Conservation (phyloP, 2,888 invertebrate species). For the Scaptodrosophila latifasciaeformis region DNA sequence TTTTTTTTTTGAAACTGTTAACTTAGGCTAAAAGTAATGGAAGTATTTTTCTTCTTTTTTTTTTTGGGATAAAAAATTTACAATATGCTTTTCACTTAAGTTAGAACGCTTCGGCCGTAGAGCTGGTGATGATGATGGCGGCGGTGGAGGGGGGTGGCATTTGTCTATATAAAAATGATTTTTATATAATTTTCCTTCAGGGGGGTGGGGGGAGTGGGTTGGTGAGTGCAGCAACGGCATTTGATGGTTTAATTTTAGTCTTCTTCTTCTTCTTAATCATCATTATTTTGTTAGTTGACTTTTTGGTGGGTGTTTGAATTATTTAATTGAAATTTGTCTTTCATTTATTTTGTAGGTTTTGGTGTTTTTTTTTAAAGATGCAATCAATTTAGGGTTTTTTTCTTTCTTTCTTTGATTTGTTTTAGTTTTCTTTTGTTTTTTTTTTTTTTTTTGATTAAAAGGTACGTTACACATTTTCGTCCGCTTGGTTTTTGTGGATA, state of each 20-base stretch:
- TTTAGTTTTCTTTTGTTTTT: conserved; percentile 5
- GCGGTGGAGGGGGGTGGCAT: not conserved
- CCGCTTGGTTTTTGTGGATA: conserved; percentile 62
- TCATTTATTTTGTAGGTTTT: conserved; percentile 40
- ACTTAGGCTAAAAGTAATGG: conserved; percentile 60
- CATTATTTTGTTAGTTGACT: conserved; percentile 31
- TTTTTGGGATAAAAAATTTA: conserved; percentile 19
- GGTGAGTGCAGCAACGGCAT: no score
- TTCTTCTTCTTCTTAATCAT: conserved; percentile 10
- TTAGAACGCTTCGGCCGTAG: not conserved
- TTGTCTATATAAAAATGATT: no score
- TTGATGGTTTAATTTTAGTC: conserved; percentile 25
- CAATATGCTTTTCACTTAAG: conserved; percentile 12
- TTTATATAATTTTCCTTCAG: no score
- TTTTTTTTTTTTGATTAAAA: conserved; percentile 35
- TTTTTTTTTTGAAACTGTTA: no score
- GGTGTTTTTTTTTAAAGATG: conserved; percentile 35
- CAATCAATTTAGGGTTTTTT: conserved; percentile 7
- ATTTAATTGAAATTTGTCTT: no score
- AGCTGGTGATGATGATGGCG: not conserved
- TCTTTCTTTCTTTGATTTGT: conserved; percentile 19
- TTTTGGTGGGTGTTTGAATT: no score
- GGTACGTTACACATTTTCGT: conserved; percentile 64
- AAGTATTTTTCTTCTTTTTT: conserved; percentile 34
- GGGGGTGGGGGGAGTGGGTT: conserved; percentile 35